Evolutionary conservation across 2,797 vertebrate genomes (phyloP), one percentile per base, ranked within the genome.

Genomic region (Pseudopleuronectes americanus): DNA sequence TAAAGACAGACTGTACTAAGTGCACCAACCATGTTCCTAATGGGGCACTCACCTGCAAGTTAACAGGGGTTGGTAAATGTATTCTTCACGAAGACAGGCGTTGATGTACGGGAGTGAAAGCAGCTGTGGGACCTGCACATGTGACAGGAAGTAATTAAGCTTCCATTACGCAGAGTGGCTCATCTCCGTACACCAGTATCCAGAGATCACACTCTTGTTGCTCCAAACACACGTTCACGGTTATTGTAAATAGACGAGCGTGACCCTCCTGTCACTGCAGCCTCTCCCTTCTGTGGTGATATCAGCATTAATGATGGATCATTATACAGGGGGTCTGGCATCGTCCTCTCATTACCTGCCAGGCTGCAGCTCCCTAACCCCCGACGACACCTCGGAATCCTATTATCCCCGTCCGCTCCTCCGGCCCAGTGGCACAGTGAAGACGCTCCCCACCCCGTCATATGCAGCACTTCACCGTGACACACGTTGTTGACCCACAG

Each of bases 341-440:
- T 88, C 89, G 87, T 88, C n/a, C 54, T 81, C 81, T 87, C 84
- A 86, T 92, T 89, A 91, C 86, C 79, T 74, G 84, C 86, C 76
- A 81, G 72, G 69, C 72, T 74, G 84, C 77, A 80, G 85, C 71
- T 78, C 51, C 53, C 26, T 82, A 69, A 70, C 73, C 76, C 76
- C 62, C 19, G 68, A 81, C 74, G 65, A 84, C 88, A 88, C 76
- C 77, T 56, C 81, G 66, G 74, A 81, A 73, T 75, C 64, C 53
- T 58, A 72, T 87, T 80, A 80, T 62, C 57, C 61, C 47, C 56
- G 64, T 53, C 57, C 10, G 21, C 68, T 79, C 55, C 64, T 61
- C 49, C 33, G 41, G 63, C 64, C 68, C 28, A 2, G 13, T 71
- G 76, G 52, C 48, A 68, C 24, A 21, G 56, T 56, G 66, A 64